Conservation (phyloP, 1,140 invertebrate genomes). For the Sarcophaga bullata region DNA sequence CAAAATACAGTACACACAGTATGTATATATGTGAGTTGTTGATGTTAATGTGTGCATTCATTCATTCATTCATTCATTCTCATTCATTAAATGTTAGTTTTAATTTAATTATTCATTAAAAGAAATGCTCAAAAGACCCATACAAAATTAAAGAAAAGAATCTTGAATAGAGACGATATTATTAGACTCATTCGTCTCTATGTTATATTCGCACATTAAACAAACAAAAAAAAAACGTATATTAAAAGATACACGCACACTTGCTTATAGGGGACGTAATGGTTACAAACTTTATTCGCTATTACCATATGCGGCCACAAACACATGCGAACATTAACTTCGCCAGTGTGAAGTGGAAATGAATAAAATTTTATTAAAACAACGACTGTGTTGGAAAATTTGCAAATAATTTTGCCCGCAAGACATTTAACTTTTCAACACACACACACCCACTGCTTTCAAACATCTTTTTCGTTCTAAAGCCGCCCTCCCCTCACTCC, state of each 20-base stretch:
- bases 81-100: slow-evolving; percentile 33
- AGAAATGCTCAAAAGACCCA: slow-evolving; percentile 23
- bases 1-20: background rate
- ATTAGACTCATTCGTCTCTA: slow-evolving; percentile 17
- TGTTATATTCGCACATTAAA: slow-evolving; percentile 5
- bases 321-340: too few relatives aligned
- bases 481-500: too few relatives aligned
- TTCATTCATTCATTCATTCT: slow-evolving; percentile 1
- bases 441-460: too few relatives aligned
- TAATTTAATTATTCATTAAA: slow-evolving; percentile 38
- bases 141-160: slow-evolving; percentile 27
- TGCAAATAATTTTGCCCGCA: slow-evolving; percentile 5
- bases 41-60: background rate
- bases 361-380: background rate
- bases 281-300: too few relatives aligned
- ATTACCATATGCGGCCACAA: too few relatives aligned
- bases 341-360: background rate
- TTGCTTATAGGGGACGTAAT: background rate
- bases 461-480: too few relatives aligned
- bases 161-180: background rate
- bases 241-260: background rate
- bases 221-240: background rate
- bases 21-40: background rate
- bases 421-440: background rate
- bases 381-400: background rate